phyloP scores from a whole-genome alignment of 2,888 invertebrate genomes.

The Muschampia plurimacula region DNA sequence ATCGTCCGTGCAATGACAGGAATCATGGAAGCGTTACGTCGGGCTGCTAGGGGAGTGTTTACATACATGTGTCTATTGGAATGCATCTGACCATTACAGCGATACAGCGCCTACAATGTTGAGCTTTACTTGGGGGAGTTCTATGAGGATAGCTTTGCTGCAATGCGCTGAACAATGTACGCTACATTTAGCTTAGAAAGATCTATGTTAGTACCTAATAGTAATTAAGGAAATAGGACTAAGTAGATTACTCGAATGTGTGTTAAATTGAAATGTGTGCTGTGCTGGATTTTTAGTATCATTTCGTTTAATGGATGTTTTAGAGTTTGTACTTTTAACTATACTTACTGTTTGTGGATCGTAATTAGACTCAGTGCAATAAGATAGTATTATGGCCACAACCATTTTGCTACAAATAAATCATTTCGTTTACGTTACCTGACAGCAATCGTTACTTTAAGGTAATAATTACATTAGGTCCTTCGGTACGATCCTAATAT shows the following conservation, averaged over 20 bases:
- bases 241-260: neutral
- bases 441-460: too few species aligned
- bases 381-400: too few species aligned
- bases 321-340: neutral
- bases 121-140: conserved; percentile 11
- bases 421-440: too few species aligned
- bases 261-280: neutral
- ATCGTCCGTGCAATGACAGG: conserved; percentile 50
- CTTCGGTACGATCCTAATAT: too few species aligned
- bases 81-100: conserved; percentile 41
- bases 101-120: conserved; percentile 17
- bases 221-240: conserved; percentile 9
- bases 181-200: conserved; percentile 13
- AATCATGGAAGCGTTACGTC: conserved; percentile 49
- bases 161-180: conserved; percentile 12
- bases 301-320: neutral
- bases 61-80: conserved; percentile 46
- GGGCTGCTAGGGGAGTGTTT: conserved; percentile 45
- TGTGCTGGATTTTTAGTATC: neutral
- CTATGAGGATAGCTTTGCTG: conserved; percentile 14
- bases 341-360: neutral
- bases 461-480: too few species aligned
- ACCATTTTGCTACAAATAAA: too few species aligned
- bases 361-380: too few species aligned
- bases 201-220: conserved; percentile 24